Conservation (phyloP, 2,113 vertebrate genomes). For the Gymnarchus niloticus region DNA sequence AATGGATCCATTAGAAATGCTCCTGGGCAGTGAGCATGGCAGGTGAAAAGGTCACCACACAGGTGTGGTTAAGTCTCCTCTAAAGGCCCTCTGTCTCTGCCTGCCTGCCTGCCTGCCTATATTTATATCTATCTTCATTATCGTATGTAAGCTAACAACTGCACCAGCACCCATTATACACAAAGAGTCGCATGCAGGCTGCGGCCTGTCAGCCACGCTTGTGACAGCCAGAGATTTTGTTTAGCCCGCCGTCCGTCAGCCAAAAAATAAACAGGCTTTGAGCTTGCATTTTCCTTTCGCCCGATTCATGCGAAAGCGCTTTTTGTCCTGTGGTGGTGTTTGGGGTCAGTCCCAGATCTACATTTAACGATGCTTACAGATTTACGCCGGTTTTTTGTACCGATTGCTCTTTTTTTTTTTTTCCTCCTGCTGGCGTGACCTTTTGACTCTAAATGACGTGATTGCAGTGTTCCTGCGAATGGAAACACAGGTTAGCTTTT, state of each 20-base stretch:
- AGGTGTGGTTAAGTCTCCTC: slow-evolving; percentile 35
- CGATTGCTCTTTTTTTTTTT: neutral
- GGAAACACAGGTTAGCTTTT: slow-evolving; percentile 10
- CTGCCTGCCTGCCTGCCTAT: slow-evolving; percentile 49
- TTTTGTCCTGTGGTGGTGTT: neutral
- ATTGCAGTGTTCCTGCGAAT: neutral
- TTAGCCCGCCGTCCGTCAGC: slow-evolving; percentile 25
- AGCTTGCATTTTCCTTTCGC: neutral
- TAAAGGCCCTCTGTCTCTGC: slow-evolving; percentile 48
- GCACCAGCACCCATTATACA: slow-evolving; percentile 10
- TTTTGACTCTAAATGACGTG: slow-evolving; percentile 6
- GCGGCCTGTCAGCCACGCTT: slow-evolving; percentile 47
- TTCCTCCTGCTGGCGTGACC: neutral
- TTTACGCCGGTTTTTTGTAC: neutral
- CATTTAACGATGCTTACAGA: neutral
- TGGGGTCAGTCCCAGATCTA: neutral
- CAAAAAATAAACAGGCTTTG: slow-evolving; percentile 39
- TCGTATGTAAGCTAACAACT: slow-evolving; percentile 43
- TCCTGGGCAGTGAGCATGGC: slow-evolving; percentile 29
- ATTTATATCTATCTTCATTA: slow-evolving; percentile 47
- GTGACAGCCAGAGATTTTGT: slow-evolving; percentile 8
- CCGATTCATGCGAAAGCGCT: neutral
- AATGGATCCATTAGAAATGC: slow-evolving; percentile 37
- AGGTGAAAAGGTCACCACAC: slow-evolving; percentile 41
- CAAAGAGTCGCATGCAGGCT: slow-evolving; percentile 37